These are phyloP conservation scores for Ctenoplectra terminalis DNA, from an alignment of 1,140 invertebrate species.

Conservation along the genomic window DNA sequence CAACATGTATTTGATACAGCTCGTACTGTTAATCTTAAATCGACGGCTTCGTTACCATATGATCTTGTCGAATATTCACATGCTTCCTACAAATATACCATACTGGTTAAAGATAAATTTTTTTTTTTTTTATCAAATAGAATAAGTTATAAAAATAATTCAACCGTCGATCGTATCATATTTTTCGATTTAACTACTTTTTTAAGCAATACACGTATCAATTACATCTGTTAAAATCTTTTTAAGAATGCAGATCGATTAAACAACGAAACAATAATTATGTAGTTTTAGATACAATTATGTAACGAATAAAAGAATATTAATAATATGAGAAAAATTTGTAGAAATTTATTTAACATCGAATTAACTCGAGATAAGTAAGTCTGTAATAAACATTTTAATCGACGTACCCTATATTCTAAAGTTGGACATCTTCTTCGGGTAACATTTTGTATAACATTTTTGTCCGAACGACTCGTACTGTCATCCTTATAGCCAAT, in stretches of 20 bases:
- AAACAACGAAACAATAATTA: too few relatives aligned
- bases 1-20: conserved; percentile 74
- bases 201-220: not conserved
- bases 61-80: conserved; percentile 38
- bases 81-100: conserved; percentile 45
- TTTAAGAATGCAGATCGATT: not conserved
- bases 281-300: too few relatives aligned
- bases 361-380: too few relatives aligned
- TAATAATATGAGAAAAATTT: not conserved
- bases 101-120: not conserved
- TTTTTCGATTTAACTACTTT: not conserved
- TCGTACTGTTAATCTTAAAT: conserved; percentile 75
- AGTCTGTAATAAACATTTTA: not conserved
- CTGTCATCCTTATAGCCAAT: conserved; percentile 96
- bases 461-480: conserved; percentile 90
- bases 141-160: not conserved
- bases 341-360: not conserved
- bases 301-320: not conserved
- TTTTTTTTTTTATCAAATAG: not conserved
- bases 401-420: conserved; percentile 75
- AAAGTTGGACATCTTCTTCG: conserved; percentile 63
- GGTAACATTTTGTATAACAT: conserved; percentile 91
- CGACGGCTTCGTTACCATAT: conserved; percentile 55
- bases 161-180: not conserved
- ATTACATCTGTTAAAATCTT: not conserved